Base-by-base conservation (phyloP, 92 coral and sea anemone species). In the Siderastrea siderea region DNA sequence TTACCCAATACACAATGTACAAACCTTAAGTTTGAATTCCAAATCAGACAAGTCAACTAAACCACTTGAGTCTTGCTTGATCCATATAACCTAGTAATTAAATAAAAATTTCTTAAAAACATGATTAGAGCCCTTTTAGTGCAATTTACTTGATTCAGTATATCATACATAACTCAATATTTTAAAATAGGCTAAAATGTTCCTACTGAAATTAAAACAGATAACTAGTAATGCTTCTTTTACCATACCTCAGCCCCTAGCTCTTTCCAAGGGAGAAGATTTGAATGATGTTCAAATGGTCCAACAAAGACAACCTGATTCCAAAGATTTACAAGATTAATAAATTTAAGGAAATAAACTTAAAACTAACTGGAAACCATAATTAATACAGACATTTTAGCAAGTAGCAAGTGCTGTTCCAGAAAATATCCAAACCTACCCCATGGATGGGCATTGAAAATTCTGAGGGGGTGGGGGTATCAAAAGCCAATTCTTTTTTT, bases 281-380 rank as follows among this genome's bases (percentile, higher is more conserved):
- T 92, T 71, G 99, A 97, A 81, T 97, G 99, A 78, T 97, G 99
- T 43, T 96, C 97, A 95, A 86, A 97, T 67, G 99, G 99, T 7
- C 99, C 99, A 82, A 97, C 93, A 90, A 97, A 94, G 1, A 97
- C 98, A 77, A 94, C 82, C 99, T 97, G 71, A 62, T 63, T 17
- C 8, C 44, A 77, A 14, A 72, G 59, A 14, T 51, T 75, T 19
- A n/a, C 51, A 52, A 11, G 12, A 52, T 17, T 55, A 51, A 10
- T 7, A 11, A 11, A 14, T 47, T 13, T 10, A 71, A 71, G 52
- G 2, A 46, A 48, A 2, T 2, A 9, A 15, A 14, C 52, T 11
- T 3, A 45, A 45, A 1, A 7, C 4, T 2, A 71, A 45, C 45
- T 14, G 46, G 38, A 0, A 26, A 26, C 38, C 38, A 26, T 0